Conservation (phyloP, 2,888 invertebrate genomes). For the Caenorhabditis sp. region DNA sequence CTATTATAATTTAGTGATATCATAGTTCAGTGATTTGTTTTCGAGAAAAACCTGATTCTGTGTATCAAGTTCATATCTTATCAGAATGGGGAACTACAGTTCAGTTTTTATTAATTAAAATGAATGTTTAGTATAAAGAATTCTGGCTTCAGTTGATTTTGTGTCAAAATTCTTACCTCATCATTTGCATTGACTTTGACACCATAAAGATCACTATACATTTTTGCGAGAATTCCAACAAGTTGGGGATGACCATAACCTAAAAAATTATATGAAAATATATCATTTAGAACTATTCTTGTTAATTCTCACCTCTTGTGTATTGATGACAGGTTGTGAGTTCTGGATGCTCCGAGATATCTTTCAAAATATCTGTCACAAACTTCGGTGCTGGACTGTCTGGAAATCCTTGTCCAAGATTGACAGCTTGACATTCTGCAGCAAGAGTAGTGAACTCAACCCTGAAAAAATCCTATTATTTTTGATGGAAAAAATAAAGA, state of each 20-base stretch:
- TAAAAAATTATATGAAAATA: too few species aligned
- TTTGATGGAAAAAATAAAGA: neutral
- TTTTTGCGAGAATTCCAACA: slow-evolving; percentile 83
- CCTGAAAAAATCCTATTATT: slow-evolving; percentile 54
- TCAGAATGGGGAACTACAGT: too few species aligned
- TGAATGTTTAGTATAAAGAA: too few species aligned
- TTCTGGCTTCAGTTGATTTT: too few species aligned
- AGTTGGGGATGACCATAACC: slow-evolving; percentile 76
- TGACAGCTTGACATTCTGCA: slow-evolving; percentile 67
- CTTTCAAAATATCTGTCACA: slow-evolving; percentile 60
- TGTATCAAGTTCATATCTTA: too few species aligned
- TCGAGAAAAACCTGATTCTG: too few species aligned
- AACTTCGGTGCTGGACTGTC: slow-evolving; percentile 67
- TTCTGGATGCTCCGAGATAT: slow-evolving; percentile 59
- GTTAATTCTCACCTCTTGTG: slow-evolving; percentile 54
- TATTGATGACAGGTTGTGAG: slow-evolving; percentile 67
- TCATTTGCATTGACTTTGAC: slow-evolving; percentile 83
- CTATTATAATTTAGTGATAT: too few species aligned
- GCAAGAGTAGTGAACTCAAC: slow-evolving; percentile 70
- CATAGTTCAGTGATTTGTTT: too few species aligned
- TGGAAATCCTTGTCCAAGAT: slow-evolving; percentile 71
- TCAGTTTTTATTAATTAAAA: too few species aligned
- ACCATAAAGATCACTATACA: slow-evolving; percentile 84
- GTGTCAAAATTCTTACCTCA: slow-evolving; percentile 76
- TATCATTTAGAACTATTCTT: too few species aligned